Evolutionary conservation across 2,888 invertebrate species (phyloP).

Genomic region (Strigamia crassipes): DNA sequence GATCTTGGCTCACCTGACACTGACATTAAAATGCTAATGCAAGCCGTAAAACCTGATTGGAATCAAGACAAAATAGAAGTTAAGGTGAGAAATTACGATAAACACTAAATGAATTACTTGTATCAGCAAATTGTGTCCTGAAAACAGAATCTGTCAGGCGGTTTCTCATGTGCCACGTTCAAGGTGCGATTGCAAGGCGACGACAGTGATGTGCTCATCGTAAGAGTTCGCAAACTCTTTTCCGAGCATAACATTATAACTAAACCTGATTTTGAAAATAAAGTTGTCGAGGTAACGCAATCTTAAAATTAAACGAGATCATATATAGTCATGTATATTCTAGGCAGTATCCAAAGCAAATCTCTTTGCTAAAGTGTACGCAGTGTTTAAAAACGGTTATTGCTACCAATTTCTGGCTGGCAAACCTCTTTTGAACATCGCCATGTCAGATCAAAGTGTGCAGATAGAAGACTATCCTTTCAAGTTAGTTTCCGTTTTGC

Average conservation of each 20-base stretch:
- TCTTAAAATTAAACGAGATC: too few species aligned
- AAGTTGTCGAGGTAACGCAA: neutral
- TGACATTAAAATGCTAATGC: neutral
- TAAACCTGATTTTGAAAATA: neutral
- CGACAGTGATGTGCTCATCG: neutral
- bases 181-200: neutral
- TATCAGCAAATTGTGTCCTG: neutral
- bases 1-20: neutral
- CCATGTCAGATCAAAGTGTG: neutral
- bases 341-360: neutral
- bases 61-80: neutral
- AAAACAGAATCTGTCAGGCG: neutral
- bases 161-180: neutral
- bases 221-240: neutral
- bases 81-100: neutral
- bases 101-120: too few species aligned
- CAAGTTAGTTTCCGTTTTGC: neutral
- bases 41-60: neutral
- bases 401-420: neutral
- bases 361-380: neutral
- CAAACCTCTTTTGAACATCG: neutral
- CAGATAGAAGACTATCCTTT: neutral
- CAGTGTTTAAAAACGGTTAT: slow-evolving; percentile 6
- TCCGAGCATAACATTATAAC: neutral
- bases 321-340: too few species aligned